phyloP scores from a whole-genome alignment of 2,797 vertebrate genomes.

The Chelmon rostratus region DNA sequence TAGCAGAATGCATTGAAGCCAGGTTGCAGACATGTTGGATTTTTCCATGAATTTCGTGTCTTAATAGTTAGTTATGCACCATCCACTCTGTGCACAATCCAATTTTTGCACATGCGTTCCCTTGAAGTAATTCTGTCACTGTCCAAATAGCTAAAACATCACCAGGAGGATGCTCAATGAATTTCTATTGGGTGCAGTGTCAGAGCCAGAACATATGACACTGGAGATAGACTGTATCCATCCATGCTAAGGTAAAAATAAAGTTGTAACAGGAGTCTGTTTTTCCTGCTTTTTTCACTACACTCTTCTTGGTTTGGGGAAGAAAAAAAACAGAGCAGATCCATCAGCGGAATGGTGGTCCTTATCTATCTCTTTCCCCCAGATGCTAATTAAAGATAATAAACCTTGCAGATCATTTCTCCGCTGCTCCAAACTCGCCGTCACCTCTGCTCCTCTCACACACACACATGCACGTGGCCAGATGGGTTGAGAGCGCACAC shows the following conservation, averaged over 20 bases:
- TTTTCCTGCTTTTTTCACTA: conserved; percentile 24
- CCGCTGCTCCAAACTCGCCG: conserved; percentile 76
- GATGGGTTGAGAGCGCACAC: conserved; percentile 38
- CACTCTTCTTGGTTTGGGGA: conserved; percentile 36
- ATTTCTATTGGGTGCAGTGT: neutral
- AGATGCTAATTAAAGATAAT: conserved; percentile 85
- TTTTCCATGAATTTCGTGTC: too few relatives aligned
- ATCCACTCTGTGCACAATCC: too few relatives aligned
- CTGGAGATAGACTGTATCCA: neutral
- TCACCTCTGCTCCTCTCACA: conserved; percentile 75
- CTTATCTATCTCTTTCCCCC: conserved; percentile 75
- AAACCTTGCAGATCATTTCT: conserved; percentile 81
- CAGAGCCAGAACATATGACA: neutral
- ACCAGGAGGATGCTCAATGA: neutral
- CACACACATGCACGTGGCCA: conserved; percentile 62
- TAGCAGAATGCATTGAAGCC: neutral
- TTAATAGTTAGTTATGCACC: too few relatives aligned
- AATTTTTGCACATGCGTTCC: too few relatives aligned
- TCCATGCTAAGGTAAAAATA: neutral
- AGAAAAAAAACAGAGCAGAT: conserved; percentile 56
- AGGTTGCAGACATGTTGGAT: neutral
- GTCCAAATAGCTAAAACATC: neutral
- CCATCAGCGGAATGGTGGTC: conserved; percentile 72
- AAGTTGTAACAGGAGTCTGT: conserved; percentile 28
- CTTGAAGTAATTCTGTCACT: too few relatives aligned